phyloP scores from a whole-genome alignment of 2,797 vertebrate species.

The Gobio occitaniae region DNA sequence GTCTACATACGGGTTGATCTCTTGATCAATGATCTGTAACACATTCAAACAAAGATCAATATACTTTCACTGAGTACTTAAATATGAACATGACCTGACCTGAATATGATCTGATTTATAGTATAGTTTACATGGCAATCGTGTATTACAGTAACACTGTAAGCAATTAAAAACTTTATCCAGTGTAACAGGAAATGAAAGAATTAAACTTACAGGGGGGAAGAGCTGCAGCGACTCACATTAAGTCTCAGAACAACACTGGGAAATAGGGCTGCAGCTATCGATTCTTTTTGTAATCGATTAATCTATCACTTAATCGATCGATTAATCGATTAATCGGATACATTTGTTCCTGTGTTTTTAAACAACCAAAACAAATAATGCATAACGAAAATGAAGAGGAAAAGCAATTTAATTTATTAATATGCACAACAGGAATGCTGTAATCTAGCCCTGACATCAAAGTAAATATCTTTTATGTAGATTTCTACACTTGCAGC shows the following conservation, averaged over 20 bases:
- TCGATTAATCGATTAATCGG: no score
- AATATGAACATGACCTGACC: not conserved
- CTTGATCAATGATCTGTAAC: constrained; percentile 84
- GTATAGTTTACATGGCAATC: not conserved
- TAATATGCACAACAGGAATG: no score
- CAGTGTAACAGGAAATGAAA: not conserved
- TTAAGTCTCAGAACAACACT: not conserved
- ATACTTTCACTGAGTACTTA: not conserved
- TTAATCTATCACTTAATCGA: no score
- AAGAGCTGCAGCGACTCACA: not conserved
- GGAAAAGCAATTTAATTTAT: no score
- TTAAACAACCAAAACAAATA: no score
- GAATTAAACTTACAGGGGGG: not conserved
- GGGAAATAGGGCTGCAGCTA: no score
- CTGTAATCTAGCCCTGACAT: no score
- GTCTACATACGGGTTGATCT: constrained; percentile 87
- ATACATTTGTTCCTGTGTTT: no score
- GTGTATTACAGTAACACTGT: not conserved
- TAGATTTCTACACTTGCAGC: no score
- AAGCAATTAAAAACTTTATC: not conserved
- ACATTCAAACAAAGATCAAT: constrained; percentile 38
- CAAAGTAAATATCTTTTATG: no score
- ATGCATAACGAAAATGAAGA: no score
- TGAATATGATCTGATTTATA: not conserved
- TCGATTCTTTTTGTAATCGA: no score